A percentile compares a stretch with the other conserved stretches of the same genome.
Conservation (phyloP, 1,140 invertebrate species). For the Psix sp. region DNA sequence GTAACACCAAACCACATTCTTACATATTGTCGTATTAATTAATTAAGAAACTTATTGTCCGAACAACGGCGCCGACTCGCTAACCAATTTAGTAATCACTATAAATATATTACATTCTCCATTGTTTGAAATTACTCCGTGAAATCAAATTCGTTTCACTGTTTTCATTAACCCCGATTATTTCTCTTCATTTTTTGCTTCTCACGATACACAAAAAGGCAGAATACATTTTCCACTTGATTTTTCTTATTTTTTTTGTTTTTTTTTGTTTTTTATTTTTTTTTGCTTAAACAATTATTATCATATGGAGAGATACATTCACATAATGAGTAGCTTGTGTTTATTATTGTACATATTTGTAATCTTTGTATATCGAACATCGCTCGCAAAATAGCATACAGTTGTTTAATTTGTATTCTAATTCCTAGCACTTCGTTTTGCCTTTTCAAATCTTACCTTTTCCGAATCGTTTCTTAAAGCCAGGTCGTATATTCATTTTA, state of each 20-base stretch:
- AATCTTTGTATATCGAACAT: slow-evolving; percentile 73
- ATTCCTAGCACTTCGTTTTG: slow-evolving; percentile 42
- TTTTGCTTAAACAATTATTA: slow-evolving; percentile 34
- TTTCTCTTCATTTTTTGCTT: slow-evolving; percentile 40
- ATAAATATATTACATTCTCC: no score
- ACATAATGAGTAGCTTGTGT: slow-evolving; percentile 45
- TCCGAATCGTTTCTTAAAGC: slow-evolving; percentile 24
- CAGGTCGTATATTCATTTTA: slow-evolving; percentile 56
- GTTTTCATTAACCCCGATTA: slow-evolving; percentile 12
- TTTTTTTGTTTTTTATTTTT: not conserved
- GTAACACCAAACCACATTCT: no score
- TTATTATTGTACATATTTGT: slow-evolving; percentile 63
- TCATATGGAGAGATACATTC: slow-evolving; percentile 34
- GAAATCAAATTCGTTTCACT: not conserved
- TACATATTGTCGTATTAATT: no score
- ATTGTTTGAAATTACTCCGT: no score
- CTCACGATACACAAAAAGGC: slow-evolving; percentile 53
- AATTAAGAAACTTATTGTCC: no score
- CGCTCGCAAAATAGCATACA: slow-evolving; percentile 57
- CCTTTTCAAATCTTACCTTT: slow-evolving; percentile 41
- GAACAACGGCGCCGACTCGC: no score
- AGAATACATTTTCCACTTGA: slow-evolving; percentile 46
- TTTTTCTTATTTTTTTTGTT: slow-evolving; percentile 5
- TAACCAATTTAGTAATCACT: not conserved
- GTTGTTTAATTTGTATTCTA: slow-evolving; percentile 40